A percentile compares a stretch with the other conserved stretches of the same genome.
Evolutionary conservation across 2,888 invertebrate species (phyloP).

Genomic region (Stramonita haemastoma): DNA sequence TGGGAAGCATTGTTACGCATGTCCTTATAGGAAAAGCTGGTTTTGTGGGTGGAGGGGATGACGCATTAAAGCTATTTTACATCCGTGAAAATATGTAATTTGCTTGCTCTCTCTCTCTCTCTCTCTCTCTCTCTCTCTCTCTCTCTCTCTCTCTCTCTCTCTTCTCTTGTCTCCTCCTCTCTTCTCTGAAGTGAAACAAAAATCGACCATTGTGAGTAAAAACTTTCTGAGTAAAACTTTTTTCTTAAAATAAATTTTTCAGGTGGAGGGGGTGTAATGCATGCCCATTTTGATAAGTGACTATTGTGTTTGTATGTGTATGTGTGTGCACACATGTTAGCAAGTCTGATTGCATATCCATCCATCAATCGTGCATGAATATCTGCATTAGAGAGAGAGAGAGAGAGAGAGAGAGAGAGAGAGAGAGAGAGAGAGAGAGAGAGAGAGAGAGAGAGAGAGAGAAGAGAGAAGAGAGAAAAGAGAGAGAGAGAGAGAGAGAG

Average conservation of each 20-base stretch:
- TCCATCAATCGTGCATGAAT: not conserved
- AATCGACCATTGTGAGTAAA: no score
- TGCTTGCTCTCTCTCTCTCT: not conserved
- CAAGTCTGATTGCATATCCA: not conserved
- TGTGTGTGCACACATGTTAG: not conserved
- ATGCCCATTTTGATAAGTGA: no score
- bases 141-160: not conserved
- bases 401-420: not conserved
- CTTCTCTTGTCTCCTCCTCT: not conserved
- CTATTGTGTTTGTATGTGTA: not conserved
- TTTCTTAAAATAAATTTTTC: no score
- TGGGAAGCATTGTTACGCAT: no score
- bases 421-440: no score
- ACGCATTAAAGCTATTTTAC: no score
- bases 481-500: constrained; percentile 3
- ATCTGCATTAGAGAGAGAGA: not conserved
- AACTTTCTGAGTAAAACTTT: no score
- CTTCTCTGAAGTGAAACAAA: no score
- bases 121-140: not conserved
- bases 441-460: not conserved
- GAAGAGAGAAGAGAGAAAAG: not conserved
- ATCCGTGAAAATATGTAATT: no score
- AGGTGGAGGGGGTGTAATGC: no score
- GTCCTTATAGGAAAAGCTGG: no score
- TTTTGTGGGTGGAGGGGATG: no score